phyloP scores from a whole-genome alignment of 2,113 vertebrate species.

The Numida meleagris region DNA sequence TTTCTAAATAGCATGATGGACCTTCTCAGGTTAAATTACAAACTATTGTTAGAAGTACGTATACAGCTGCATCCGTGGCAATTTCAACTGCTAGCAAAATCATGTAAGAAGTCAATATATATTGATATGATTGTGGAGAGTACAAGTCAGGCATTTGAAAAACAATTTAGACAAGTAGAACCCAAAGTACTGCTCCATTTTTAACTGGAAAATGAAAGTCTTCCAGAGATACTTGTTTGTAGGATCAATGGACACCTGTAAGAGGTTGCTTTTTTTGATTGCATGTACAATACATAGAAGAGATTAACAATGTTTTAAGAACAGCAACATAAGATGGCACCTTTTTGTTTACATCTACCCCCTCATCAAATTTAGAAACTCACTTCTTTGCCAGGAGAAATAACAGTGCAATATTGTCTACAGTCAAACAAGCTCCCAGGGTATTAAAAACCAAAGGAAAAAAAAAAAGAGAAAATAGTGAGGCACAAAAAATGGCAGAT shows the following conservation, averaged over 20 bases:
- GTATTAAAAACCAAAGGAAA: not conserved
- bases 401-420: not conserved
- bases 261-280: not conserved
- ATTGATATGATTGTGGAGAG: slow-evolving; percentile 48
- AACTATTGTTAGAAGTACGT: slow-evolving; percentile 11
- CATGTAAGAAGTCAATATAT: slow-evolving; percentile 40
- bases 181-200: not conserved
- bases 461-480: not conserved
- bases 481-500: not conserved
- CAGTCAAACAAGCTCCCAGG: not conserved
- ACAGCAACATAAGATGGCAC: not conserved
- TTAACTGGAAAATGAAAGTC: slow-evolving; percentile 38
- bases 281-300: not conserved
- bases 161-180: slow-evolving; percentile 52
- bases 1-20: slow-evolving; percentile 11
- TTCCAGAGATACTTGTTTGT: not conserved
- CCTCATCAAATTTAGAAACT: not conserved
- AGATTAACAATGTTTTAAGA: not conserved
- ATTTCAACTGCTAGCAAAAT: slow-evolving; percentile 27
- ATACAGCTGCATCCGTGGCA: not conserved
- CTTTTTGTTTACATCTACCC: not conserved
- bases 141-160: not conserved
- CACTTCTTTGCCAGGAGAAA: not conserved
- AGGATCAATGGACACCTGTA: not conserved
- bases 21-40: slow-evolving; percentile 13